Evolutionary conservation across 2,797 vertebrate genomes (phyloP), one percentile per base, ranked within the genome.

Genomic region (Atherinosoma microstoma): DNA sequence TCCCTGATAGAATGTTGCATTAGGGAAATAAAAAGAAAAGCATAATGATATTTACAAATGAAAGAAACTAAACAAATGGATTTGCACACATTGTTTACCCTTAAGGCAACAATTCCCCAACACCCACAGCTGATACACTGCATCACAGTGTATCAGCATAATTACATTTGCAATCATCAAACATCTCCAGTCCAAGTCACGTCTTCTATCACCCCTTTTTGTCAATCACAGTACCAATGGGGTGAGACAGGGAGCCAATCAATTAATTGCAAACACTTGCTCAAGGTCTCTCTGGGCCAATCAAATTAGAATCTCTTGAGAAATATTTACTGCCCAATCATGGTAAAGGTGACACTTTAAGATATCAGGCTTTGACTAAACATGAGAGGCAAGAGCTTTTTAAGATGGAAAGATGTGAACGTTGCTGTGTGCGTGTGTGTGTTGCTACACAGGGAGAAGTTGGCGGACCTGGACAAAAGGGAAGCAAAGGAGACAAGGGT

Each of bases 401-500:
- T 57, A 63, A 79, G 80, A 87, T 83, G 58, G 51, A 74, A 58
- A 79, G 66, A 66, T 82, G 67, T 85, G 88, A 91, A n/a, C 82
- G 79, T 20, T 27, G 24, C 24, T 89, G 84, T 88, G 79, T 88
- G 67, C 93, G 88, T 83, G 62, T 90, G 83, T 88, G 83, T 89
- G 71, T 92, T 88, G 64, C 79, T 35, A 79, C 84, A 83, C 79
- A 99, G 98, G 98, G 98, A 90, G 98, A 99, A 95, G 98, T 99
- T 67, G 98, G 98, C 59, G 98, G 97, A 87, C 96, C 98, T 0
- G 98, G 98, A 75, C 98, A 99, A 88, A 99, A 99, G 87, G 98
- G 98, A 81, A 95, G 97, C 90, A 99, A 99, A 93, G 98, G 96
- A 67, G 97, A 97, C 95, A 99, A 98, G 91, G 98, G 98, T 77